Evolutionary conservation across 92 coral and sea anemone species (phyloP), one percentile per base, ranked within the genome.

Genomic region (Phymanthus crucifer): DNA sequence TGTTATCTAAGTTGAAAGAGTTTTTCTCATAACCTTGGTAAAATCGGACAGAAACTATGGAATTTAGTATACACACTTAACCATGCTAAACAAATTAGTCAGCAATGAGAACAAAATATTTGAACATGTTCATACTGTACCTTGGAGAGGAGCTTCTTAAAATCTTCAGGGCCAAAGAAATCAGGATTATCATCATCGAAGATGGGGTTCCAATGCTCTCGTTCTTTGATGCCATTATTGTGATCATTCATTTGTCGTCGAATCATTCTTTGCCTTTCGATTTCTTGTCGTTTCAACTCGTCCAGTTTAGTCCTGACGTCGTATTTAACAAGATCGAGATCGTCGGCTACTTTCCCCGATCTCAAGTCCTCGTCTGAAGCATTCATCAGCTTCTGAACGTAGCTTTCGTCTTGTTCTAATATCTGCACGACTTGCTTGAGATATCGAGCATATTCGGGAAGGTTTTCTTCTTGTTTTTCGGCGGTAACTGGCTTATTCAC

Each of bases 151-250:
- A 96, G 92, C 72, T 85, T 91, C 66, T 87, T 96, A 66, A 96
- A 91, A 85, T 96, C 99, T 1, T 85, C 96, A 3, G 97, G 92
- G 26, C 93, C 94, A 85, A 96, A 96, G 87, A 94, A 93, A 84
- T 96, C 88, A 13, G 98, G 99, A 79, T 96, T 96, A 2, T 96
- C 99, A 24, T 94, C 97, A 76, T 96, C 99, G 82, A 93, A 93
- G 70, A 96, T 54, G 5, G 99, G 99, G 77, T 96, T 91, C 99
- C 99, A 96, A 69, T 86, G 72, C 79, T 96, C 99, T 34, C 99
- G 75, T 83, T 92, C 97, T 70, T 89, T 94, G 21, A 96, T 74
- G 3, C 99, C 99, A 66, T 88, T 89, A 40, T 88, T 72, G 31
- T 89, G 90, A 85, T 96, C 99, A 70, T 93, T 88, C 94, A 93